Percentiles rank a stretch among this genome's conserved stretches.
phyloP scores from a whole-genome alignment of 2,888 invertebrate genomes.

The Alitta virens region DNA sequence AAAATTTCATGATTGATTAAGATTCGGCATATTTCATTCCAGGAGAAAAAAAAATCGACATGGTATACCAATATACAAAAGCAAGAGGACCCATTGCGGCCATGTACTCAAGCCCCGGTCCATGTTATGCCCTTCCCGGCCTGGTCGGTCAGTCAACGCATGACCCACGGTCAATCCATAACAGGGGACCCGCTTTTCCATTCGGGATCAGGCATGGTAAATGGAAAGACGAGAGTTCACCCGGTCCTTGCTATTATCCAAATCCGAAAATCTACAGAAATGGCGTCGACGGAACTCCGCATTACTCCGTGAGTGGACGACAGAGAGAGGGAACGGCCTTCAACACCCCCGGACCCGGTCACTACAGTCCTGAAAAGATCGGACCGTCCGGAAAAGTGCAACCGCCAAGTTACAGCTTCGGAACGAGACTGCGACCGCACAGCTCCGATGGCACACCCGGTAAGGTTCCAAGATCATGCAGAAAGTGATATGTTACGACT shows the following conservation, averaged over 20 bases:
- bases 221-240: slow-evolving; percentile 25
- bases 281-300: slow-evolving; percentile 34
- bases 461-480: too few species aligned
- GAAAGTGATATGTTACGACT: too few species aligned
- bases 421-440: slow-evolving; percentile 41
- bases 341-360: slow-evolving; percentile 53
- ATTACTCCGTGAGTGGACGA: slow-evolving; percentile 41
- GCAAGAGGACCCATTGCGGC: slow-evolving; percentile 42
- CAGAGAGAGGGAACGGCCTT: slow-evolving; percentile 36
- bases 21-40: background rate
- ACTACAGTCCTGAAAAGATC: slow-evolving; percentile 48
- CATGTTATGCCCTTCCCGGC: slow-evolving; percentile 38
- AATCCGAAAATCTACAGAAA: slow-evolving; percentile 32
- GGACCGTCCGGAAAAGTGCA: slow-evolving; percentile 38
- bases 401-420: slow-evolving; percentile 51
- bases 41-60: slow-evolving; percentile 13
- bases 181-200: slow-evolving; percentile 32
- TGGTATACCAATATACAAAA: slow-evolving; percentile 37
- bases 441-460: slow-evolving; percentile 53
- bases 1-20: background rate
- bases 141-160: slow-evolving; percentile 34
- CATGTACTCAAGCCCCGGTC: slow-evolving; percentile 41
- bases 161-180: slow-evolving; percentile 38
- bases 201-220: slow-evolving; percentile 34
- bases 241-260: slow-evolving; percentile 29